Percentiles rank a stretch among this genome's conserved stretches.
These are phyloP conservation scores for Palythoa grandis DNA, from an alignment of 92 coral and sea anemone genomes.

Conservation along the genomic window DNA sequence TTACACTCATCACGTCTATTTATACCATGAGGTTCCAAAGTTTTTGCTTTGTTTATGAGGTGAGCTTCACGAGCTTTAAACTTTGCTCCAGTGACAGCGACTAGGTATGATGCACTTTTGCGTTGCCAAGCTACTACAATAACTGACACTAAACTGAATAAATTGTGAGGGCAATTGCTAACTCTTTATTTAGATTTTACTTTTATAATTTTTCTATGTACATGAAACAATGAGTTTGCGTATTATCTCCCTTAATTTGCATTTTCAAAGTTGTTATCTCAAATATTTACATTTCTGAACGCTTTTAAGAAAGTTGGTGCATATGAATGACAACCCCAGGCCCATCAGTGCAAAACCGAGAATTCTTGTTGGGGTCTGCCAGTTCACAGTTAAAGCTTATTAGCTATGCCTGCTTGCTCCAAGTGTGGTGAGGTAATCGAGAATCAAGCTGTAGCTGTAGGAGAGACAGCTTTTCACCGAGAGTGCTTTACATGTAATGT, in stretches of 20 bases:
- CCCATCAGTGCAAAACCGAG: not conserved
- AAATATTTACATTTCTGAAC: constrained; percentile 30
- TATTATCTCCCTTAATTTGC: constrained; percentile 20
- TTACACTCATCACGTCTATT: too few relatives aligned
- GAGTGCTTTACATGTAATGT: constrained; percentile 27
- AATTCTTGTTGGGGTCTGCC: not conserved
- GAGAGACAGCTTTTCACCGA: constrained; percentile 30
- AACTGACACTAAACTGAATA: not conserved
- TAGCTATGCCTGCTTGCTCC: constrained; percentile 30
- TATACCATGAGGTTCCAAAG: too few relatives aligned
- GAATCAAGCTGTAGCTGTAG: constrained; percentile 26
- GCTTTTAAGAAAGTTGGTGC: not conserved
- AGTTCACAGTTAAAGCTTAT: too few relatives aligned
- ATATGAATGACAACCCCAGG: not conserved
- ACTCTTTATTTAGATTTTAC: too few relatives aligned
- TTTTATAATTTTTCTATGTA: not conserved
- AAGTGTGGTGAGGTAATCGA: constrained; percentile 28
- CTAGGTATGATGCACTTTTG: too few relatives aligned
- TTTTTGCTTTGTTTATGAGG: too few relatives aligned
- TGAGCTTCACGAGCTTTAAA: too few relatives aligned
- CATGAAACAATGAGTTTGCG: not conserved
- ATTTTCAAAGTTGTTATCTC: constrained; percentile 29
- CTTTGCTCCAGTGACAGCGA: too few relatives aligned
- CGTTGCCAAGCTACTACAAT: not conserved
- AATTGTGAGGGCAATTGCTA: not conserved